These are phyloP conservation scores for Muscicapa striata DNA, from an alignment of 2,797 vertebrate species.

Conservation along the genomic window DNA sequence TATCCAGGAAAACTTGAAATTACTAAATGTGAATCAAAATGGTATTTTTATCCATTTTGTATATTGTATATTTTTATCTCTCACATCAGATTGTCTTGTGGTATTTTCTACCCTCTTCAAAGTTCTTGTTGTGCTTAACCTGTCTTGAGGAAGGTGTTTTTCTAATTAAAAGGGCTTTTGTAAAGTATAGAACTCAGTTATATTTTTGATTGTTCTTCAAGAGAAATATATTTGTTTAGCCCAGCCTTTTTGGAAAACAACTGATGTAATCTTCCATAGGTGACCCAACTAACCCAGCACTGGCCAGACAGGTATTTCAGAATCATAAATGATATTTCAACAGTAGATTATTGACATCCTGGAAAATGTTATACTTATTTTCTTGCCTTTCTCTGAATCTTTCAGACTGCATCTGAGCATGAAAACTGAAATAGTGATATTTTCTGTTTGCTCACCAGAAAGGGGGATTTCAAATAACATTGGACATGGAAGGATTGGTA, in stretches of 20 bases:
- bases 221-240: background rate
- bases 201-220: background rate
- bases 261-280: background rate
- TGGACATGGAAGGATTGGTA: background rate
- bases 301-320: background rate
- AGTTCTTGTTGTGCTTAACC: background rate
- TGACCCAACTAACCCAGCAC: background rate
- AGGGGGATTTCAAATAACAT: rapidly evolving
- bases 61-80: background rate
- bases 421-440: background rate
- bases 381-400: background rate
- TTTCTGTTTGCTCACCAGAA: background rate
- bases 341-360: background rate
- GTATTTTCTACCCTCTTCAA: background rate
- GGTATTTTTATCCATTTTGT: background rate
- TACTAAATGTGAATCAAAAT: background rate
- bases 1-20: background rate
- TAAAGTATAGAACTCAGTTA: background rate
- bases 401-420: background rate
- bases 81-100: background rate
- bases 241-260: background rate
- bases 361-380: background rate
- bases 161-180: background rate
- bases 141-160: background rate
- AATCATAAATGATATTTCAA: background rate